Conservation (phyloP, 2,113 vertebrate species). For the Pomatorhinus ruficollis region DNA sequence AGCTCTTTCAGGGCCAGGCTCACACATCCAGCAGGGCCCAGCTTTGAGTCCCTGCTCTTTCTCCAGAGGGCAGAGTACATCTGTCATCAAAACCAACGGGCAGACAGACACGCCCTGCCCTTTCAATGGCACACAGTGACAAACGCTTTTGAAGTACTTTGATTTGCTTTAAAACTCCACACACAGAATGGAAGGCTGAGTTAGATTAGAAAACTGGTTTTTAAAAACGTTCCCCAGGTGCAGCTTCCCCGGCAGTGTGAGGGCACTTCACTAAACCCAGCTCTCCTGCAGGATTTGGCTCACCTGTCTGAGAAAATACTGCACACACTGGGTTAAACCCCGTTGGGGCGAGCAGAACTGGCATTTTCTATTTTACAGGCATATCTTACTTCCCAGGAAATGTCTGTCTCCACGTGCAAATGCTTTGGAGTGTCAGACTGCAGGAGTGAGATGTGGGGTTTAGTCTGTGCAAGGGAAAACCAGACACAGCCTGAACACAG, state of each 20-base stretch:
- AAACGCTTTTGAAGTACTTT: background rate
- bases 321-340: background rate
- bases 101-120: background rate
- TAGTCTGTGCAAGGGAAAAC: background rate
- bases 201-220: background rate
- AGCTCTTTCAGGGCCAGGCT: background rate
- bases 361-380: background rate
- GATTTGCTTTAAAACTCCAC: background rate
- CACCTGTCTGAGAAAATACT: background rate
- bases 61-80: constrained; percentile 1
- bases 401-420: background rate
- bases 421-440: rapidly evolving
- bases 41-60: background rate
- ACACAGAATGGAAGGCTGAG: background rate
- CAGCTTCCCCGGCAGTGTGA: background rate
- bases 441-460: background rate
- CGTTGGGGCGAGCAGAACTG: rapidly evolving
- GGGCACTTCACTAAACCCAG: background rate
- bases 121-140: background rate
- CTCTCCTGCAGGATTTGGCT: background rate
- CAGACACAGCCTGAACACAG: background rate
- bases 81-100: background rate
- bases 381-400: background rate
- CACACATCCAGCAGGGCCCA: rapidly evolving
- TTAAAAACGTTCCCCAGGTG: background rate